Evolutionary conservation across 2,797 vertebrate species (phyloP), one percentile per base, ranked within the genome.

Genomic region (Hydrocynus forskahlii): DNA sequence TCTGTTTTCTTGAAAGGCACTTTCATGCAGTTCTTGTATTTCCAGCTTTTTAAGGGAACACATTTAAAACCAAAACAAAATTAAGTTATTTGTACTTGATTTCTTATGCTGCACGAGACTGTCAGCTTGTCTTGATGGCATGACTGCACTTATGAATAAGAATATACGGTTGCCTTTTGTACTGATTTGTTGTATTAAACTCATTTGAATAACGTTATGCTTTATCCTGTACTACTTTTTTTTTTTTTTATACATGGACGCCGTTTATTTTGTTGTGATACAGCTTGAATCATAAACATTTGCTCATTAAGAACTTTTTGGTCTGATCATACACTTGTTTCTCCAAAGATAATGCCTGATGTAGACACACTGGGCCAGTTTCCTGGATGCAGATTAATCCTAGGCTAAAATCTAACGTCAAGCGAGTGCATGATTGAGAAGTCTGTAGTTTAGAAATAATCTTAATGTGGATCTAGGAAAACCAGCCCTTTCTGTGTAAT

Each of bases 71-170:
- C 1, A 14, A 4, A 2, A 38, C 25, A 40, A 43, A 66, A 25
- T 19, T 64, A 21, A 76, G 66, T 78, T 70, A 35, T 78, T 78
- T n/a, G 80, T 67, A 60, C 73, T 54, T 64, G 0, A 43, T 75
- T 54, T 63, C 16, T 71, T 78, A 38, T 35, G 43, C 59, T 83
- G 75, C 69, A 81, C 69, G 55, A 80, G 7, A 17, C 55, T 69
- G 38, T 79, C 38, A 69, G 29, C 12, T 79, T 68, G 21, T 9
- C 54, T 35, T 79, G 69, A 71, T 12, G 5, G 68, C 21, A 73
- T 67, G 66, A 82, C 59, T 77, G 80, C 68, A 70, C 21, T 7
- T 40, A 75, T 45, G 35, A 60, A 50, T 60, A 48, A 38, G 35
- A 6, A 66, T 16, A n/a, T 25, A 38, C 14, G 2, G 13, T 43